Conservation (phyloP, 92 coral and sea anemone genomes). For the Hydrozoanthus gracilis region DNA sequence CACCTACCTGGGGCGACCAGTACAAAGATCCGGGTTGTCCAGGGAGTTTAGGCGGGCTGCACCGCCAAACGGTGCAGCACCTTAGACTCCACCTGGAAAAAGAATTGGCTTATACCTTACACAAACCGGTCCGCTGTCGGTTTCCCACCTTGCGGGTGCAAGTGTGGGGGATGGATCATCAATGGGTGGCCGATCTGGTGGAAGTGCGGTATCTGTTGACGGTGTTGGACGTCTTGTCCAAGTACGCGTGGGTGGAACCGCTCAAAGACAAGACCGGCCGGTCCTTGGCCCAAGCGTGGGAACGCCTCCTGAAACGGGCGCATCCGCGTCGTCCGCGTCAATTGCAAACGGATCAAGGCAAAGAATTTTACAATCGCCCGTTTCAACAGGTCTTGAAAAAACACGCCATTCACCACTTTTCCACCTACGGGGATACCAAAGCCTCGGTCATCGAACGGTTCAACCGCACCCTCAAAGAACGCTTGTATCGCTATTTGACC, state of each 20-base stretch:
- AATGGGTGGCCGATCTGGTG: too few species aligned
- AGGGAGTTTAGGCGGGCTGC: too few species aligned
- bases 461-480: constrained; percentile 46
- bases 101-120: too few species aligned
- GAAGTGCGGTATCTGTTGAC: constrained; percentile 41
- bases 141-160: too few species aligned
- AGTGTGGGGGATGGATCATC: too few species aligned
- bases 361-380: constrained; percentile 42
- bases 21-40: too few species aligned
- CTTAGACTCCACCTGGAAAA: too few species aligned
- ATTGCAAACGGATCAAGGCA: constrained; percentile 47
- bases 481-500: constrained; percentile 32
- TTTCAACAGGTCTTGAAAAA: constrained; percentile 35
- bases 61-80: too few species aligned
- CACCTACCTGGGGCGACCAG: too few species aligned
- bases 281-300: constrained; percentile 35
- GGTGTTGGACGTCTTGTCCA: constrained; percentile 42
- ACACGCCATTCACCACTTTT: constrained; percentile 35
- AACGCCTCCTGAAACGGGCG: constrained; percentile 24
- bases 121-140: too few species aligned
- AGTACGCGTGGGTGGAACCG: too few species aligned
- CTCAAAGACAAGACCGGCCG: constrained; percentile 39
- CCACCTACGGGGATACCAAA: constrained; percentile 43
- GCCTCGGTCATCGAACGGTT: constrained; percentile 48
- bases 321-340: constrained; percentile 36